A percentile compares a stretch with the other conserved stretches of the same genome.
phyloP scores from a whole-genome alignment of 2,797 vertebrate genomes.

The Falco naumanni region DNA sequence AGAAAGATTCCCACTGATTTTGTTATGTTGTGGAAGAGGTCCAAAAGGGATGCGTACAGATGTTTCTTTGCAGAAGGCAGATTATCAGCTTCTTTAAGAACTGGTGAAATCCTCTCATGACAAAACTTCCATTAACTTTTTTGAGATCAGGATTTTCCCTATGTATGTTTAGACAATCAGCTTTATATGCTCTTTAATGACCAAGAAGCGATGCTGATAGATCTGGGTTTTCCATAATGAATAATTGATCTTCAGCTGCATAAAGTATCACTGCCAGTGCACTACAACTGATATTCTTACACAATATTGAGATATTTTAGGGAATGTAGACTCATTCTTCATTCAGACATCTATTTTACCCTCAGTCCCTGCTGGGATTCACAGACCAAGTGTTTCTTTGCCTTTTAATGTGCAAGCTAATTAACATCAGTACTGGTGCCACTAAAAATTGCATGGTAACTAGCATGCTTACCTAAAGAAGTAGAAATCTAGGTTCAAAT shows the following conservation, averaged over 20 bases:
- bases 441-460: background rate
- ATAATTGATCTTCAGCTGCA: background rate
- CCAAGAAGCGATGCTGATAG: background rate
- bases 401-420: background rate
- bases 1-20: background rate
- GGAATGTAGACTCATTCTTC: background rate
- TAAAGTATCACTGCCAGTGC: background rate
- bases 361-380: background rate
- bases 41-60: background rate
- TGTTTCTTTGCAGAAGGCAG: background rate
- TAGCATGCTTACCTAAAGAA: background rate
- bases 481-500: background rate
- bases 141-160: background rate
- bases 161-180: background rate
- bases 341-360: background rate
- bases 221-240: background rate
- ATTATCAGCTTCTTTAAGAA: background rate
- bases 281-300: background rate
- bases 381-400: background rate
- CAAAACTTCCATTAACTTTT: background rate
- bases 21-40: background rate
- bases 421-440: background rate
- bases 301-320: background rate
- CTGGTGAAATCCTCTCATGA: background rate
- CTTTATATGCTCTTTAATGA: background rate